phyloP scores from a whole-genome alignment of 2,888 invertebrate genomes.

The Lasius platythorax region DNA sequence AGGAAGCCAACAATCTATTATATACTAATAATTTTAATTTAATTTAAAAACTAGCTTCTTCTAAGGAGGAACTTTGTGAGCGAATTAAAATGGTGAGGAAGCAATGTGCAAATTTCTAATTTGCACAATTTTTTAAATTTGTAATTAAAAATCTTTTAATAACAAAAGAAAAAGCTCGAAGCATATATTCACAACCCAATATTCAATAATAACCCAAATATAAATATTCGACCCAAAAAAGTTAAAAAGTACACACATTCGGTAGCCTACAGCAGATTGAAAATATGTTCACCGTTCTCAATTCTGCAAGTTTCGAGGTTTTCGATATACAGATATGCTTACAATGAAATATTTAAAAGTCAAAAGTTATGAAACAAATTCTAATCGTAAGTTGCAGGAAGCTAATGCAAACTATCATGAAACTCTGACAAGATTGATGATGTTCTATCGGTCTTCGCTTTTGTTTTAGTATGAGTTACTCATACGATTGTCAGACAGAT shows the following conservation, averaged over 20 bases:
- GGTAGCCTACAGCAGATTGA: neutral
- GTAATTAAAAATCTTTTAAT: slow-evolving; percentile 6
- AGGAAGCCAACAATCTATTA: too few species aligned
- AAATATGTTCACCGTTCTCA: neutral
- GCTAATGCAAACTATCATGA: slow-evolving; percentile 6
- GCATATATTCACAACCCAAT: too few species aligned
- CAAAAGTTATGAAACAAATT: slow-evolving; percentile 28
- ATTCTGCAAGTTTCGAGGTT: slow-evolving; percentile 52
- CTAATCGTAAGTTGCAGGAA: slow-evolving; percentile 21
- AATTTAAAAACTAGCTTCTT: too few species aligned
- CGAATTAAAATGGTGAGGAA: too few species aligned
- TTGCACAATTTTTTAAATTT: neutral
- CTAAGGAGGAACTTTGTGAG: too few species aligned
- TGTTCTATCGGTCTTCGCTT: slow-evolving; percentile 22
- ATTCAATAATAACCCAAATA: too few species aligned
- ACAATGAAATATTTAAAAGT: slow-evolving; percentile 53
- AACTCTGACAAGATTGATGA: slow-evolving; percentile 46
- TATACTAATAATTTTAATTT: too few species aligned
- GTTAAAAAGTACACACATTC: neutral
- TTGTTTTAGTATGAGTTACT: slow-evolving; percentile 33
- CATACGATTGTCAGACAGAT: neutral
- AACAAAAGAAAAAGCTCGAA: neutral
- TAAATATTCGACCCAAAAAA: neutral
- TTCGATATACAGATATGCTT: slow-evolving; percentile 8
- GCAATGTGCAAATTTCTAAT: too few species aligned